These are phyloP conservation scores for Pachyramphus minor DNA, from an alignment of 2,113 vertebrate species.

Conservation along the genomic window DNA sequence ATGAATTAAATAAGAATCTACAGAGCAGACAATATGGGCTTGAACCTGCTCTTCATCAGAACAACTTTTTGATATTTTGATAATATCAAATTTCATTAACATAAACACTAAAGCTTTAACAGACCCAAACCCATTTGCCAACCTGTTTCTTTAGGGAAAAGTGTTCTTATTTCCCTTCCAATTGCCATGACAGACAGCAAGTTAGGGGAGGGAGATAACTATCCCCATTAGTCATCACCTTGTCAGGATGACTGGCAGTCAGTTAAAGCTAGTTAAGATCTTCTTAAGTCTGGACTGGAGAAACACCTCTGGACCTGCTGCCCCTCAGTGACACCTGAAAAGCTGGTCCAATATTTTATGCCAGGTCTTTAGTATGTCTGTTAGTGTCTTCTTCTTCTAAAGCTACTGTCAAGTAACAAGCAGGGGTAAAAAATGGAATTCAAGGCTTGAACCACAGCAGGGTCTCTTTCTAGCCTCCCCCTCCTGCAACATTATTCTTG, in stretches of 20 bases:
- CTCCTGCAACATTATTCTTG: background rate
- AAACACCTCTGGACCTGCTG: background rate
- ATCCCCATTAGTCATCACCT: constrained; percentile 56
- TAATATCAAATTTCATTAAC: background rate
- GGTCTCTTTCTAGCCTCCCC: background rate
- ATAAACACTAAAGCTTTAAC: background rate
- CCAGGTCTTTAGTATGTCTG: constrained; percentile 18
- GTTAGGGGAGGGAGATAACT: constrained; percentile 33
- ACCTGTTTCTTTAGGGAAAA: constrained; percentile 38
- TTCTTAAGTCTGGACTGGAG: background rate
- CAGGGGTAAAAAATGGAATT: background rate
- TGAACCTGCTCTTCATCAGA: background rate
- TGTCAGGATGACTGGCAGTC: constrained; percentile 63
- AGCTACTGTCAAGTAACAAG: background rate
- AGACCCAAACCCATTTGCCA: constrained; percentile 43
- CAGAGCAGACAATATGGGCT: background rate
- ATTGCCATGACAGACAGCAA: constrained; percentile 30
- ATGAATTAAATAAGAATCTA: background rate
- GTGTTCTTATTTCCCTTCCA: constrained; percentile 26
- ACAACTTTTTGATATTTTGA: background rate
- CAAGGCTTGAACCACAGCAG: background rate
- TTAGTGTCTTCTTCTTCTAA: background rate
- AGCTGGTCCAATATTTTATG: constrained; percentile 35
- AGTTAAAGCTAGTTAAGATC: constrained; percentile 10
- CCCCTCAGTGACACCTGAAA: constrained; percentile 26